phyloP scores from a whole-genome alignment of 1,140 invertebrate species.

The Macrostomum lignano region DNA sequence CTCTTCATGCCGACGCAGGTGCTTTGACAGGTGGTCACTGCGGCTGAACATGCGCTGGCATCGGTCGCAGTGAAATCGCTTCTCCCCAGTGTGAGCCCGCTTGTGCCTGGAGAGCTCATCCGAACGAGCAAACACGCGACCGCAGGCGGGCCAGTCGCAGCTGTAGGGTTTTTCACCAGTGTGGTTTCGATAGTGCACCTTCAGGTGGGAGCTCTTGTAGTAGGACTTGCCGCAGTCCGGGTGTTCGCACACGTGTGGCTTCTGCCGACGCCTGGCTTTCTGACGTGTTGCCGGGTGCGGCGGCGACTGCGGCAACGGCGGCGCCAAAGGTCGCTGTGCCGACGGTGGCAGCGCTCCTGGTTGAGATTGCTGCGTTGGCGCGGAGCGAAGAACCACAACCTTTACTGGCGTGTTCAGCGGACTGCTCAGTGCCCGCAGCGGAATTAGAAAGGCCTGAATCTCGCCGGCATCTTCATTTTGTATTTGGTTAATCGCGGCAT shows the following conservation, averaged over 20 bases:
- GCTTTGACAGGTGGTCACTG: slow-evolving; percentile 38
- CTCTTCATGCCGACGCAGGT: slow-evolving; percentile 34
- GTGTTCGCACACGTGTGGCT: slow-evolving; percentile 12
- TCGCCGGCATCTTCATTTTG: no score
- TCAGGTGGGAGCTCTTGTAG: slow-evolving; percentile 81
- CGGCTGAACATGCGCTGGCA: slow-evolving; percentile 50
- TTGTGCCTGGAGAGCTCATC: slow-evolving; percentile 58
- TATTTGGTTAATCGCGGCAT: no score
- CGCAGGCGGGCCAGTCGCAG: slow-evolving; percentile 34
- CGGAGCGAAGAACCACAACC: no score
- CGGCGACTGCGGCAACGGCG: no score
- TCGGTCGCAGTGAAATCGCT: slow-evolving; percentile 32
- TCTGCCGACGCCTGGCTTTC: no score
- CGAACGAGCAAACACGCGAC: slow-evolving; percentile 53
- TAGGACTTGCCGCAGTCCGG: slow-evolving; percentile 65
- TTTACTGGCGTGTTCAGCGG: no score
- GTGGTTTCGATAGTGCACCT: slow-evolving; percentile 67
- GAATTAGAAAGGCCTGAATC: no score
- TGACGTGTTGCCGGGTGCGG: no score
- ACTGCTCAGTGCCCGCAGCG: no score
- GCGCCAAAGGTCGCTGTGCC: no score
- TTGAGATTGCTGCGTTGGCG: no score
- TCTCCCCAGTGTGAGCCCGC: slow-evolving; percentile 59
- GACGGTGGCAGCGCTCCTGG: no score
- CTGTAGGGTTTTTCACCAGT: slow-evolving; percentile 33